Conservation (phyloP, 1,140 invertebrate genomes). For the Sycobia sp. region DNA sequence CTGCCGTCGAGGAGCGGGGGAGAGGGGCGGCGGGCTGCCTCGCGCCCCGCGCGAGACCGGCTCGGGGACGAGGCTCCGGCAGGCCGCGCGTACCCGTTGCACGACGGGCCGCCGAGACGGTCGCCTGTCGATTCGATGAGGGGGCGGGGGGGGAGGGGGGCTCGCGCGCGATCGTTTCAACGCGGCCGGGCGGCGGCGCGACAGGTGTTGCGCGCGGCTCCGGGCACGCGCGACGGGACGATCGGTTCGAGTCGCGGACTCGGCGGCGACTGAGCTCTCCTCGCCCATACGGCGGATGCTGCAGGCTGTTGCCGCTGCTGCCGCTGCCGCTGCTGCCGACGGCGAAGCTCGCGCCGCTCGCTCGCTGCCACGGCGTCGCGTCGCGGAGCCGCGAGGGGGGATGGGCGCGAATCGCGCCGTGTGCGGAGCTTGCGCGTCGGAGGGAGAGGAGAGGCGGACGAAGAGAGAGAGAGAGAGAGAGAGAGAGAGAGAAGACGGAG, state of each 20-base stretch:
- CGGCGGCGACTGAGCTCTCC: constrained; percentile 57
- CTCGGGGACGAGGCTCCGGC: neutral
- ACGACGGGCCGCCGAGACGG: no score
- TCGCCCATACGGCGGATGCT: constrained; percentile 54
- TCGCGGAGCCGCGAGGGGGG: neutral
- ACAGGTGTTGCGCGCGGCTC: no score
- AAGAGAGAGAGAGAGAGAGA: neutral
- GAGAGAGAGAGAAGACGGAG: neutral
- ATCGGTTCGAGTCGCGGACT: constrained; percentile 56
- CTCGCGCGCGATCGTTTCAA: no score
- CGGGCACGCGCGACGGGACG: neutral
- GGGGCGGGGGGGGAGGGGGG: no score
- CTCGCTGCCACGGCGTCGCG: constrained; percentile 47
- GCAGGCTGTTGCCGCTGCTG: constrained; percentile 26
- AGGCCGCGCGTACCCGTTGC: no score
- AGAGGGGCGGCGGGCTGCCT: constrained; percentile 6
- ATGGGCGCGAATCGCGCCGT: constrained; percentile 1
- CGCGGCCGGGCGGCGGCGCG: no score
- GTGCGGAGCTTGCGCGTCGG: neutral
- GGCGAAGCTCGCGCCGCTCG: constrained; percentile 47
- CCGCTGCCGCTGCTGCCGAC: constrained; percentile 43
- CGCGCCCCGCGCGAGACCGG: no score
- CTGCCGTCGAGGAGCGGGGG: no score
- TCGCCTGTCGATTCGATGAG: no score
- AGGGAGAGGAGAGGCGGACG: no score